These are phyloP conservation scores for Synergus gifuensis DNA, from an alignment of 2,888 invertebrate genomes.

Conservation along the genomic window DNA sequence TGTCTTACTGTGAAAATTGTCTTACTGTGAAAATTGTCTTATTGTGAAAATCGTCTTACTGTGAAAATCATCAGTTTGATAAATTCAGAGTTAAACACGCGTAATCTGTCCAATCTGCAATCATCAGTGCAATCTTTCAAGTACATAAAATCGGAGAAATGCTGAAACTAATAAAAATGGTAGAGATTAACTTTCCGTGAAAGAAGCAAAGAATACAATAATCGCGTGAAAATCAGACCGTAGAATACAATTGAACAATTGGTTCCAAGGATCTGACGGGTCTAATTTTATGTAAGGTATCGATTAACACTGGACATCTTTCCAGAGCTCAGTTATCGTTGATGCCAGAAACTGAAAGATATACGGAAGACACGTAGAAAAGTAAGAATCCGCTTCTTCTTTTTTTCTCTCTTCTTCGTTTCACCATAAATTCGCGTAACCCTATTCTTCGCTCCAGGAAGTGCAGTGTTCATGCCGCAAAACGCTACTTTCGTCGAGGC, in stretches of 20 bases:
- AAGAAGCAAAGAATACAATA: not conserved
- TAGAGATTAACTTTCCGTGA: slow-evolving; percentile 8
- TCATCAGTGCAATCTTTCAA: not conserved
- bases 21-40: too few species aligned
- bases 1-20: too few species aligned
- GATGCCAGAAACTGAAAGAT: not conserved
- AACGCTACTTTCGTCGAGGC: slow-evolving; percentile 67
- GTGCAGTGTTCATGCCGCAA: slow-evolving; percentile 53
- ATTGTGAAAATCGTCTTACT: too few species aligned
- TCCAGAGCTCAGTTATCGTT: not conserved
- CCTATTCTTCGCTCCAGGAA: slow-evolving; percentile 56
- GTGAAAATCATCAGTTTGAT: too few species aligned
- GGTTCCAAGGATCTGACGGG: not conserved
- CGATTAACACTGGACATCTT: not conserved
- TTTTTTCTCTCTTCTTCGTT: slow-evolving; percentile 11
- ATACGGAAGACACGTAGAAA: not conserved
- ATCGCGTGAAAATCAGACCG: slow-evolving; percentile 28
- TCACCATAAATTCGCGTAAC: slow-evolving; percentile 32
- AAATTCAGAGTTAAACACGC: too few species aligned
- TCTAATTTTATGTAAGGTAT: slow-evolving; percentile 22
- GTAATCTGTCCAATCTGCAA: not conserved
- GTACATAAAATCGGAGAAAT: not conserved
- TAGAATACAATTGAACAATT: slow-evolving; percentile 14
- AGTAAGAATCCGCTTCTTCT: slow-evolving; percentile 33
- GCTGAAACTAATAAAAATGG: not conserved